Base-by-base conservation (phyloP, 2,113 vertebrate species). In the Paralichthys olivaceus region DNA sequence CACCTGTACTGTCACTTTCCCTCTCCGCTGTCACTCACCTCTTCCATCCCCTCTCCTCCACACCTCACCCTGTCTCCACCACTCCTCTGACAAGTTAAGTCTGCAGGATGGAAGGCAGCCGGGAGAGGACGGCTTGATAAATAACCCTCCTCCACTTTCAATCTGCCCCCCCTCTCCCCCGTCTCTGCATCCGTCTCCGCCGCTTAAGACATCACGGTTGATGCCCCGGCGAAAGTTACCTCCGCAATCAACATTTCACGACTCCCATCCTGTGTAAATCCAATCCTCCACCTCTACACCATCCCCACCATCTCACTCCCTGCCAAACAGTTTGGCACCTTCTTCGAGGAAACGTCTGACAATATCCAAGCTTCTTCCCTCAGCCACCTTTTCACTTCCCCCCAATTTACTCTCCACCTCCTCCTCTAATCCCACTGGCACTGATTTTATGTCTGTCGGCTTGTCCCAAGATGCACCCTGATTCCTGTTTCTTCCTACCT, bases 111-210 rank as follows among this genome's bases (percentile, higher is more conserved):
- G 71, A 72, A 76, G 61, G 60, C 67, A 71, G 49, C 65, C 37
- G 61, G 62, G 65, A 71, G 71, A 79, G 60, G 68, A 77, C 72
- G 32, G 37, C 79, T 81, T 81, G 75, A 81, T 61, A 84, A 75
- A 85, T 85, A 73, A 79, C 77, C 55, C 81, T 75, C 69, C 55
- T 69, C 54, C 59, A 64, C 69, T 75, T 75, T 67, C 69, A 80
- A 68, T 81, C 75, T 64, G 9, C 37, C 37, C 37, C 37, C 37
- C 55, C 28, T 4, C 51, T 47, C 76, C 75, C 75, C 61, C 69
- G 57, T 79, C 57, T 72, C 67, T 57, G 19, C 53, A 69, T 81
- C 75, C 25, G 32, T 74, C 78, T 72, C 22, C 32, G 26, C 55
- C 22, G 54, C 69, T 70, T 63, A 55, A 75, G 79, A 82, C 78